Evolutionary conservation across 2,113 vertebrate species (phyloP).

Genomic region (Microcebus lehilahytsara): DNA sequence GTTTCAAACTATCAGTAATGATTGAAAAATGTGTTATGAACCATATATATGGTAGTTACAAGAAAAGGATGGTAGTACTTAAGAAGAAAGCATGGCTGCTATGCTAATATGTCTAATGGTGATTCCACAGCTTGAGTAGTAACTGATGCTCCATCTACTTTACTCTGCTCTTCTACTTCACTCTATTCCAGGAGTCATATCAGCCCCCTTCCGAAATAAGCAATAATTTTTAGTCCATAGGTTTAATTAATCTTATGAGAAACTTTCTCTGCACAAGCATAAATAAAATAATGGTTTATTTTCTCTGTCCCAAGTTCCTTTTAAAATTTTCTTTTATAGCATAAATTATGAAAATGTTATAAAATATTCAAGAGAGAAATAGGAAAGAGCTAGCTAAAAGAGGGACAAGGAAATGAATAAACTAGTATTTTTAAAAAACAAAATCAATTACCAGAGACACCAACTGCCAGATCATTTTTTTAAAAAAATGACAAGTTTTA

Average conservation of each 20-base stretch:
- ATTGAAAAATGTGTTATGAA: not conserved
- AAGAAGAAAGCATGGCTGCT: not conserved
- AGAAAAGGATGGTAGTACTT: not conserved
- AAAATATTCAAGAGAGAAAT: not conserved
- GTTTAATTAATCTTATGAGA: not conserved
- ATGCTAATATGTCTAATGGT: not conserved
- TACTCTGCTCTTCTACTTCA: not conserved
- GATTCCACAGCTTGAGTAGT: not conserved
- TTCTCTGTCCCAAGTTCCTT: not conserved
- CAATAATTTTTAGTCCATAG: not conserved
- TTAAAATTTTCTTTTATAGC: not conserved
- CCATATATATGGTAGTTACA: not conserved
- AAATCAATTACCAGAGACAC: not conserved
- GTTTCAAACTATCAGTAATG: not conserved
- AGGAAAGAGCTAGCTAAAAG: not conserved
- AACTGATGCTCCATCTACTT: not conserved
- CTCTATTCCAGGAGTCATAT: not conserved
- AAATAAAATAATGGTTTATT: slow-evolving; percentile 4
- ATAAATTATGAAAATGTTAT: not conserved
- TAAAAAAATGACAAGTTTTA: too few species aligned
- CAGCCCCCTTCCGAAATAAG: not conserved
- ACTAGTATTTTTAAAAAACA: slow-evolving; percentile 22
- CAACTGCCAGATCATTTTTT: too few species aligned
- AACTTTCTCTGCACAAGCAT: not conserved
- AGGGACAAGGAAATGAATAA: not conserved